Evolutionary conservation across 2,113 vertebrate species (phyloP).

Genomic region (Apodemus speciosus): DNA sequence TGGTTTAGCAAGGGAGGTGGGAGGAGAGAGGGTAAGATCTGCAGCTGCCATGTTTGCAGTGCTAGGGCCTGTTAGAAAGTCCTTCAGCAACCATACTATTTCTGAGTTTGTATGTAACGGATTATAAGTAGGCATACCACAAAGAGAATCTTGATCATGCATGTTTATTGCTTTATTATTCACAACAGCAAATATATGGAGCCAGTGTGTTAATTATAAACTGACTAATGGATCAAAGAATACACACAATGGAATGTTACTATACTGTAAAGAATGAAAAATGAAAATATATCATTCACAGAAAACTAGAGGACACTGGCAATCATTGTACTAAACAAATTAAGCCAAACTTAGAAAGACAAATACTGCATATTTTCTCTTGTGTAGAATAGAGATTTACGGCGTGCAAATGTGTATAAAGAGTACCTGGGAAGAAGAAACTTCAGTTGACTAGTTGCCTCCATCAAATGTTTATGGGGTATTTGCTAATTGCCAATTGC

Average conservation of each 20-base stretch:
- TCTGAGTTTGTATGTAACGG: neutral
- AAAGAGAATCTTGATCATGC: neutral
- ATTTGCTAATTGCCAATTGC: neutral
- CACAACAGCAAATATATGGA: too few relatives aligned
- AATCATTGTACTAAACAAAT: neutral
- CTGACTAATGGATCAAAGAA: neutral
- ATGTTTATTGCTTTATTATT: too few relatives aligned
- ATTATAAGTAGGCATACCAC: neutral
- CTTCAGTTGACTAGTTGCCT: neutral
- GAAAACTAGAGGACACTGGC: neutral
- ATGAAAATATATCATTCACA: neutral
- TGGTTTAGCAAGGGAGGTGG: neutral
- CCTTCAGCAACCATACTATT: neutral
- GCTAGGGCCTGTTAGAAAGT: neutral
- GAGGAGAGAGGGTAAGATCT: neutral
- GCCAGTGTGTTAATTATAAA: neutral
- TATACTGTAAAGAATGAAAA: neutral
- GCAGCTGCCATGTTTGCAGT: too few relatives aligned
- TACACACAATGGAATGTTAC: neutral
- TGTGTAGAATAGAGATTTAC: too few relatives aligned
- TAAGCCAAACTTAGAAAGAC: neutral
- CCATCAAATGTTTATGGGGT: neutral
- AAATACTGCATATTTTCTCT: neutral
- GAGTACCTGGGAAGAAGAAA: neutral
- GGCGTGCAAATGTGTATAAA: neutral